Percentiles rank a stretch among this genome's conserved stretches.
These are phyloP conservation scores for Charanyca ferruginea DNA, from an alignment of 2,888 invertebrate species.

Conservation along the genomic window DNA sequence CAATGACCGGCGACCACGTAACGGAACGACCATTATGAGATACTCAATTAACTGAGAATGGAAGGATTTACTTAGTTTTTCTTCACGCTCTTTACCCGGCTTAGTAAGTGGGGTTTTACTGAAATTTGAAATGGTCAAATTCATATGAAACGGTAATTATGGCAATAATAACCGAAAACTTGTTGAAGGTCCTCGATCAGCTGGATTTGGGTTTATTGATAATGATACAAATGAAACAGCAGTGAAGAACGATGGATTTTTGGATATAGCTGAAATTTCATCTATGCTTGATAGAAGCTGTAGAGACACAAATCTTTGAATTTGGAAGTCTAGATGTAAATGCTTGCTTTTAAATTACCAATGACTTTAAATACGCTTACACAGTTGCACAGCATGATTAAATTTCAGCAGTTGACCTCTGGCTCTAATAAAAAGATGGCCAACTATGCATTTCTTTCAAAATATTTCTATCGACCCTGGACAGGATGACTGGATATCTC, in stretches of 20 bases:
- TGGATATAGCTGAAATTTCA: background rate
- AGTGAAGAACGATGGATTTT: background rate
- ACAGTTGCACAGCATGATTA: background rate
- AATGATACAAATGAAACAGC: background rate
- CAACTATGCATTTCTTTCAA: slow-evolving; percentile 33
- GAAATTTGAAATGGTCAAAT: slow-evolving; percentile 23
- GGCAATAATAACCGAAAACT: slow-evolving; percentile 1
- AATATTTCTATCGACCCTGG: slow-evolving; percentile 42
- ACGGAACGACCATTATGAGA: slow-evolving; percentile 70
- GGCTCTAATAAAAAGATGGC: slow-evolving; percentile 6
- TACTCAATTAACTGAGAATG: slow-evolving; percentile 66
- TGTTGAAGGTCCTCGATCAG: background rate
- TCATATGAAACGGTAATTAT: background rate
- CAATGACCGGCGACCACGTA: slow-evolving; percentile 72
- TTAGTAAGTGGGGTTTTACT: slow-evolving; percentile 22
- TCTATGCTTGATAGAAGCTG: background rate
- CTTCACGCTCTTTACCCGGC: slow-evolving; percentile 57
- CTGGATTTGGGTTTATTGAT: background rate
- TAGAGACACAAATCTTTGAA: background rate
- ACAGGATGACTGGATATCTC: slow-evolving; percentile 40
- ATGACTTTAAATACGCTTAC: background rate
- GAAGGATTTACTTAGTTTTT: slow-evolving; percentile 58
- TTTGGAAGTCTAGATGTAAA: background rate
- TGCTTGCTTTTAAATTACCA: background rate
- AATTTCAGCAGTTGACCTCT: background rate